Evolutionary conservation across 1,140 invertebrate genomes (phyloP), one percentile per base, ranked within the genome.

Genomic region (Drosophila virilis): DNA sequence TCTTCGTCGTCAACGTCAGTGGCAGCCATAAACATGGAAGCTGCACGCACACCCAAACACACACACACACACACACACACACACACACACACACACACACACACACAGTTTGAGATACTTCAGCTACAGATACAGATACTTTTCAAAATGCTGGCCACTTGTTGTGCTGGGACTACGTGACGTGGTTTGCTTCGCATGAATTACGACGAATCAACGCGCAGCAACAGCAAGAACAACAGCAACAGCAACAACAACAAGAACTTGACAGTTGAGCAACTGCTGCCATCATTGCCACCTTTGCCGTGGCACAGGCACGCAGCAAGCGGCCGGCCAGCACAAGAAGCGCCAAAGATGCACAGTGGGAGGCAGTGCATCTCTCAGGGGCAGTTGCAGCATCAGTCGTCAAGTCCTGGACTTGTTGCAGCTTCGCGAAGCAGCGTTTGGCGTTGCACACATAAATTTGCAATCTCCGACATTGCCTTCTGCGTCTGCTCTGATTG

Each of bases 21-120:
- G 74, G 67, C 84, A 80, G 80, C 80, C 77, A 88, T 77, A 89
- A 88, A 77, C 66, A 89, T 84, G 77, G 84, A 89, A 80, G 82
- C 82, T 75, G 71, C 78, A 67, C 57, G 51, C 55, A 77, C 54
- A 65, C 54, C 66, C 15, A 62, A 22, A 2, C 32, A 52, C 52
- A 61, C 40, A 59, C 13, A 59, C 37, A 69, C 1, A 3, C 17
- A 52, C 52, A 61, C 40, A 59, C 54, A 65, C 54, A 71, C 15
- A 62, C 2, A 2, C 32, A 52, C 52, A 61, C 40, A 59, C 13
- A 59, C 37, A 69, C 1, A 3, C 17, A 52, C 52, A 61, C 40
- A 59, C 13, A 59, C 37, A 38, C n/a, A 15, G 28, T 15, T 45
- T 8, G 9, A 45, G 15, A 17, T 22, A 46, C 45, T 37, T 54